A percentile compares a stretch with the other conserved stretches of the same genome.
These are phyloP conservation scores for Cordilura impudica DNA, from an alignment of 2,888 invertebrate species.

Conservation along the genomic window DNA sequence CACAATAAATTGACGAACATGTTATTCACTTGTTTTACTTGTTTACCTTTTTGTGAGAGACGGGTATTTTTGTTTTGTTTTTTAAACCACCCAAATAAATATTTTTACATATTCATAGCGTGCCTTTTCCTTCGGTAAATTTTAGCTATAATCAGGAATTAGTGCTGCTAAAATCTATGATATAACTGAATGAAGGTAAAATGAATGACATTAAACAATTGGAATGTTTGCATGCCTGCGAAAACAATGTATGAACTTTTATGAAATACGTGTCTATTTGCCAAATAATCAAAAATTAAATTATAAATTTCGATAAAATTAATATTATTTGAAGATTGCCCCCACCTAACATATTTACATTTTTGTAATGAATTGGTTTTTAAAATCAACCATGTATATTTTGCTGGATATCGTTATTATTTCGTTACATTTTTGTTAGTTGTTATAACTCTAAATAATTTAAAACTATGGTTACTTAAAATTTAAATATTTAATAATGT, in stretches of 20 bases:
- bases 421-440: too few species aligned
- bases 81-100: not conserved
- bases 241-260: not conserved
- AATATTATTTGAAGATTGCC: not conserved
- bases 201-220: slow-evolving; percentile 25
- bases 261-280: slow-evolving; percentile 17
- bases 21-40: not conserved
- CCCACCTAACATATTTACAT: too few species aligned
- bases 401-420: too few species aligned
- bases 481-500: too few species aligned
- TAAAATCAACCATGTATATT: too few species aligned
- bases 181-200: slow-evolving; percentile 25
- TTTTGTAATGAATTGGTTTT: too few species aligned
- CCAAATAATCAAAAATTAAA: slow-evolving; percentile 3
- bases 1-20: not conserved
- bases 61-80: not conserved
- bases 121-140: not conserved
- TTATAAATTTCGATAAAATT: slow-evolving; percentile 15
- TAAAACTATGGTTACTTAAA: too few species aligned
- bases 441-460: too few species aligned
- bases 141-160: slow-evolving; percentile 2
- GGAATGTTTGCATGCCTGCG: not conserved
- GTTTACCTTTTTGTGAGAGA: not conserved
- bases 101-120: not conserved
- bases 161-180: not conserved